Conservation (phyloP, 2,888 invertebrate genomes). For the Cephonodes hylas region DNA sequence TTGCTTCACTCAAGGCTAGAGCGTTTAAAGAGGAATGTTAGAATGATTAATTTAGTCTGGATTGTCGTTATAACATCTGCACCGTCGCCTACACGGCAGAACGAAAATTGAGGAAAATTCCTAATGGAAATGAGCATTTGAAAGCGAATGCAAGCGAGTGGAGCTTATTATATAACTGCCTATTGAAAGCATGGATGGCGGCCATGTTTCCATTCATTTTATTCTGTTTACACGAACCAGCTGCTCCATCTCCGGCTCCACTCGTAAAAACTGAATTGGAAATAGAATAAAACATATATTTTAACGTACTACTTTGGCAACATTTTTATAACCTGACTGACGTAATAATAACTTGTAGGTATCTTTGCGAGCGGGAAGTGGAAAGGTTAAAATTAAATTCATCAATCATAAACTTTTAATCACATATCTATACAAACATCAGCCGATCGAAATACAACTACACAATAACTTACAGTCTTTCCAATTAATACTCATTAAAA, state of each 20-base stretch:
- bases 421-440: slow-evolving; percentile 77
- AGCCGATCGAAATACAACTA: slow-evolving; percentile 73
- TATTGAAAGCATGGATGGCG: slow-evolving; percentile 52
- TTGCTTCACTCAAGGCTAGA: not conserved
- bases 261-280: slow-evolving; percentile 70
- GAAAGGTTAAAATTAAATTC: slow-evolving; percentile 34
- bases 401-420: slow-evolving; percentile 75
- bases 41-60: slow-evolving; percentile 17
- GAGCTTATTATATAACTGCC: slow-evolving; percentile 44
- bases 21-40: slow-evolving; percentile 3
- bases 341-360: slow-evolving; percentile 25
- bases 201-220: slow-evolving; percentile 57
- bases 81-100: slow-evolving; percentile 23
- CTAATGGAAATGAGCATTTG: slow-evolving; percentile 46
- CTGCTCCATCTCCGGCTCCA: slow-evolving; percentile 57
- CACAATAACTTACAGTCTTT: slow-evolving; percentile 80
- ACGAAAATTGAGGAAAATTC: slow-evolving; percentile 41
- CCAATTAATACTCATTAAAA: slow-evolving; percentile 74
- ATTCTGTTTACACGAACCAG: slow-evolving; percentile 70
- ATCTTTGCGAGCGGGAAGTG: slow-evolving; percentile 23
- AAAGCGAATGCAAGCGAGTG: slow-evolving; percentile 42
- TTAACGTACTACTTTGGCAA: slow-evolving; percentile 43
- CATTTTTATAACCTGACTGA: slow-evolving; percentile 43
- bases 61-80: slow-evolving; percentile 18
- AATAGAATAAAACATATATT: slow-evolving; percentile 64